phyloP scores from a whole-genome alignment of 2,113 vertebrate genomes.

The Elgaria multicarinata region DNA sequence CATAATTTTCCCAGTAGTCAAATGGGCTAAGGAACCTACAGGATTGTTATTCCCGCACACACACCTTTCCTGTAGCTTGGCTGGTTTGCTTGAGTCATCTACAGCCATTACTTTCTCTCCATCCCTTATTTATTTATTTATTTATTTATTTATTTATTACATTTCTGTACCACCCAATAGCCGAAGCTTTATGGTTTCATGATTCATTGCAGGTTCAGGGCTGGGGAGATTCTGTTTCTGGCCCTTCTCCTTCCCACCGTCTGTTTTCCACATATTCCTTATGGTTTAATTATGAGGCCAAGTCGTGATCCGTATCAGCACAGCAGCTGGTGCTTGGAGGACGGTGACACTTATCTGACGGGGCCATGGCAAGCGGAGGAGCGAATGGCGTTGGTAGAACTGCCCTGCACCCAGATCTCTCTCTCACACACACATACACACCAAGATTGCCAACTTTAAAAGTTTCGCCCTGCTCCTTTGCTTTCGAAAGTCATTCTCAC shows the following conservation, averaged over 20 bases:
- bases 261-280: background rate
- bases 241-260: background rate
- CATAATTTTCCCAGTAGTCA: background rate
- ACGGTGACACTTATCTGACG: background rate
- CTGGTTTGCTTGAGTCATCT: background rate
- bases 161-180: too few species aligned
- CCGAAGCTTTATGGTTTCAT: background rate
- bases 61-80: background rate
- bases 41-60: background rate
- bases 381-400: background rate
- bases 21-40: background rate
- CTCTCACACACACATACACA: background rate
- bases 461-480: too few species aligned
- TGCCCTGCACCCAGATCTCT: background rate
- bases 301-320: background rate
- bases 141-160: too few species aligned
- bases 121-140: too few species aligned
- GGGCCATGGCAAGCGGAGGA: background rate
- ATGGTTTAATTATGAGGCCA: conserved; percentile 27
- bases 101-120: background rate
- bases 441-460: background rate
- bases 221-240: background rate
- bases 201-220: background rate
- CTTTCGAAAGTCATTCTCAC: background rate
- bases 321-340: background rate